Evolutionary conservation across 2,113 vertebrate species (phyloP).

Genomic region (Mus pahari): DNA sequence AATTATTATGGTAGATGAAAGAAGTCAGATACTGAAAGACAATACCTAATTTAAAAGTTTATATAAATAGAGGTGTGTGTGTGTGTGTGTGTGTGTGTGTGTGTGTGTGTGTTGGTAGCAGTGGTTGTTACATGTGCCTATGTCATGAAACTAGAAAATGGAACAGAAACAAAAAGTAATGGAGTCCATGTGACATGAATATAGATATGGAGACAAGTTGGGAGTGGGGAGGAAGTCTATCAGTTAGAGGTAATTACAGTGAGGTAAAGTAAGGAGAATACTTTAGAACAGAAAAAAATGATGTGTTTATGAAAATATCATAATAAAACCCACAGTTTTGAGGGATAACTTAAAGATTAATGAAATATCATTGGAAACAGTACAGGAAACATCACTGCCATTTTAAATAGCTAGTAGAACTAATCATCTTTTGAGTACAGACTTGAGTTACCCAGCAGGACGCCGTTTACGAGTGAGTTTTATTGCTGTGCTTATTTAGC

Average conservation of each 20-base stretch:
- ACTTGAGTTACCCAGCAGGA: background rate
- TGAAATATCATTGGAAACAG: conserved; percentile 20
- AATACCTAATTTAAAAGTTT: background rate
- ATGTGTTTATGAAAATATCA: background rate
- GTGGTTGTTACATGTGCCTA: background rate
- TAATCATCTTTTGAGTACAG: background rate
- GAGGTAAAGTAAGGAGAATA: background rate
- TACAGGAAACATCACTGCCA: background rate
- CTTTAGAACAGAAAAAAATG: background rate
- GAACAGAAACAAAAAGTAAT: background rate
- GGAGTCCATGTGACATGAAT: background rate
- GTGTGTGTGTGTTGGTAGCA: background rate
- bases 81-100: background rate
- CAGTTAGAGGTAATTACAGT: too few species aligned
- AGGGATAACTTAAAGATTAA: background rate
- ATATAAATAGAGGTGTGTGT: background rate
- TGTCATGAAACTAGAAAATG: background rate
- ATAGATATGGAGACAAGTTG: background rate
- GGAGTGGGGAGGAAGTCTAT: background rate
- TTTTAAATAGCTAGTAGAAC: conserved; percentile 22
- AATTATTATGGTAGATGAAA: background rate
- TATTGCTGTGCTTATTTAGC: background rate
- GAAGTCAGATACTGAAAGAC: background rate
- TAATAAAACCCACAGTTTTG: background rate
- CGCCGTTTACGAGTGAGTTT: background rate